phyloP scores from a whole-genome alignment of 2,113 vertebrate species.

The Austrofundulus limnaeus region DNA sequence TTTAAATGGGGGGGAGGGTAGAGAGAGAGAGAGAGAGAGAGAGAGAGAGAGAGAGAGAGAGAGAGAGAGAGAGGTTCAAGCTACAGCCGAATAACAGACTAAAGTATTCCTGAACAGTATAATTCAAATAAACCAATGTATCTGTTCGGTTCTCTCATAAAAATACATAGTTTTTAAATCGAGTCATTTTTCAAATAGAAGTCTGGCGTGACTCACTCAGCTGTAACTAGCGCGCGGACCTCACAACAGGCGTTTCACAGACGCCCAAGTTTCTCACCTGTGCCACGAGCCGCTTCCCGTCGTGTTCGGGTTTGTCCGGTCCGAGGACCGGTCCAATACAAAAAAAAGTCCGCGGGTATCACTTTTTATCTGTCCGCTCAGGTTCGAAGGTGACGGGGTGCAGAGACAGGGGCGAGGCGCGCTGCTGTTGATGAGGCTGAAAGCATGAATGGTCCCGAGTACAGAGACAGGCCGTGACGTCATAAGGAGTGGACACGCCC shows the following conservation, averaged over 20 bases:
- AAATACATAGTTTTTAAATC: background rate
- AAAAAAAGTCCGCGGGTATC: too few species aligned
- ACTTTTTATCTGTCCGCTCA: too few species aligned
- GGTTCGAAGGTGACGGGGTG: background rate
- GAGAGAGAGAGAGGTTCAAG: too few species aligned
- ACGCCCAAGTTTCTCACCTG: conserved; percentile 14
- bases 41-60: too few species aligned
- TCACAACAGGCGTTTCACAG: background rate
- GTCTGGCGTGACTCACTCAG: background rate
- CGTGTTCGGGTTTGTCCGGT: background rate
- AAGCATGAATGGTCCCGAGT: conserved; percentile 20
- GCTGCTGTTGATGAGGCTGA: background rate
- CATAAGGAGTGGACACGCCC: conserved; percentile 21
- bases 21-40: too few species aligned
- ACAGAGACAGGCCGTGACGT: conserved; percentile 47
- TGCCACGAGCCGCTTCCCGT: background rate
- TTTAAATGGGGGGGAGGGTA: too few species aligned
- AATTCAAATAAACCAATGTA: background rate
- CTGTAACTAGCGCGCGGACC: conserved; percentile 2
- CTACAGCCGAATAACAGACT: background rate
- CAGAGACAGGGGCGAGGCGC: conserved; percentile 40
- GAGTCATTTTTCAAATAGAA: background rate
- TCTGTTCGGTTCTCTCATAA: background rate
- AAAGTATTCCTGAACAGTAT: background rate
- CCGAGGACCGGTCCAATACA: background rate